Base-by-base conservation (phyloP, 2,888 invertebrate genomes). In the Napeogenes sylphis region DNA sequence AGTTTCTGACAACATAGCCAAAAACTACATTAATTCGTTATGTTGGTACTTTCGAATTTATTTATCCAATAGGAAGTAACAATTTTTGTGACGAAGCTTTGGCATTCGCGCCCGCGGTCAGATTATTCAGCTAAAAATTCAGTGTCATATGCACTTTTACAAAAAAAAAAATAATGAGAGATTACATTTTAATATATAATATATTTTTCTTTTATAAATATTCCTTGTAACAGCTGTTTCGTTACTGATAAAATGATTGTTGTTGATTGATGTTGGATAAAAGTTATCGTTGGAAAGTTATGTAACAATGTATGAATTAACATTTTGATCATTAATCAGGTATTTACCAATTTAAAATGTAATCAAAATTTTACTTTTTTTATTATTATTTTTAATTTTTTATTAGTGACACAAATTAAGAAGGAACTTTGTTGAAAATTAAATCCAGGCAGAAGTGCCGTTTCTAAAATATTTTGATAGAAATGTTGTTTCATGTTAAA, bases 1-100 rank as follows among this genome's bases (percentile, higher is more conserved):
- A 85, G 83, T 80, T 84, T 83, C 81, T 86, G 89, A 85, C 90
- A 90, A 90, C 89, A 82, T 89, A 82, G 82, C 83, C 82, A 84
- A 87, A 84, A 76, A 78, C 75, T 75, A 70, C 74, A 71, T 58
- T 68, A 71, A 64, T 78, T 77, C 71, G 66, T 81, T 79, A 81
- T 51, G 88, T 90, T 90, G 90, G 90, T 81, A 86, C 76, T 71
- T 61, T 75, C 77, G 69, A 81, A 82, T 77, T 75, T 75, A 21
- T 72, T 76, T 35, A 68, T 69, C 90, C 89, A 90, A 90, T 90
- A 73, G 74, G 63, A 67, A 61, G 35, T 33, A 12, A 66, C 72
- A 70, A 79, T 81, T 81, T 75, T 74, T 70, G 70, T 84, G 80
- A 83, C 79, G 81, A 83, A 82, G 85, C 87, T 87, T 89, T 88